Conservation (phyloP, 2,888 invertebrate genomes). For the Ophion ventricosus region DNA sequence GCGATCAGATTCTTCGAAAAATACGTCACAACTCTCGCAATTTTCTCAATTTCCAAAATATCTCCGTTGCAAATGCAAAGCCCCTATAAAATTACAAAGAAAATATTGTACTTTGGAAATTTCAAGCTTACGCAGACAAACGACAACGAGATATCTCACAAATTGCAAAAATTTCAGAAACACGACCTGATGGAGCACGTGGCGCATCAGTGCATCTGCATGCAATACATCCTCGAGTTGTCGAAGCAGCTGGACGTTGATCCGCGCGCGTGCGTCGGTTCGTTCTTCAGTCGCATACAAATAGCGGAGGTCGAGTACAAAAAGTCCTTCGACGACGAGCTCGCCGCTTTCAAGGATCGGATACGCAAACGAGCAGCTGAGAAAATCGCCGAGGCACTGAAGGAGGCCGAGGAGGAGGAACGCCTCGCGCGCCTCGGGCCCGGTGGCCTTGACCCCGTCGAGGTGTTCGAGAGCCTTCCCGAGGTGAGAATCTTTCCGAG, state of each 20-base stretch:
- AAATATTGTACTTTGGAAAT: not conserved
- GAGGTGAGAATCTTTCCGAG: slow-evolving; percentile 85
- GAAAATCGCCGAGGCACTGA: slow-evolving; percentile 93
- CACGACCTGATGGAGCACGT: slow-evolving; percentile 97
- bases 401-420: slow-evolving; percentile 95
- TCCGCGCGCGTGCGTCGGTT: slow-evolving; percentile 94
- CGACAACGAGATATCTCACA: not conserved
- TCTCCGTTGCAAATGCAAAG: too few relatives aligned
- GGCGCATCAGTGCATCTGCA: slow-evolving; percentile 98
- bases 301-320: slow-evolving; percentile 96
- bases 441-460: slow-evolving; percentile 98
- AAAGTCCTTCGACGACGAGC: slow-evolving; percentile 96
- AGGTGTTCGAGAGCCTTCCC: slow-evolving; percentile 97
- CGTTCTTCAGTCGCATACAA: slow-evolving; percentile 96
- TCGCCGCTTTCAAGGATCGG: slow-evolving; percentile 94
- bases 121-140: not conserved
- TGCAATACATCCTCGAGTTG: slow-evolving; percentile 99
- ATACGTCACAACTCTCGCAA: not conserved
- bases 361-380: slow-evolving; percentile 93
- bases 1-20: not conserved
- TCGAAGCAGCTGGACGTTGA: slow-evolving; percentile 96
- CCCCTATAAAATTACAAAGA: not conserved
- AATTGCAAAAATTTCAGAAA: slow-evolving; percentile 86
- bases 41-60: not conserved
- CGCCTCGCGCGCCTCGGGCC: slow-evolving; percentile 94